A percentile compares a stretch with the other conserved stretches of the same genome.
Evolutionary conservation across 2,888 invertebrate species (phyloP).

Genomic region (Microchrysa polita): DNA sequence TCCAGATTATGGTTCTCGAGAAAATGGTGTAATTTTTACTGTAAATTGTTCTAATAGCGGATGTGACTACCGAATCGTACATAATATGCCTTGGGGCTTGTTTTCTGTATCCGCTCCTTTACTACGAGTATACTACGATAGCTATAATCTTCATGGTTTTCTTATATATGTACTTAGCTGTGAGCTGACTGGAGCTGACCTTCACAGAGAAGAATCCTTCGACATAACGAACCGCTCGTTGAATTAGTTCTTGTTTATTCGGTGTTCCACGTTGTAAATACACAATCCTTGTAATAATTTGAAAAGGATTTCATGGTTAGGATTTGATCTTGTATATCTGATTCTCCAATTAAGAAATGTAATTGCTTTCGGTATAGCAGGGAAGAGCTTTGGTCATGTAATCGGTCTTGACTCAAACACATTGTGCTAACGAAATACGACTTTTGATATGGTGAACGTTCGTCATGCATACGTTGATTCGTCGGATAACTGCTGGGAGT

Average conservation of each 20-base stretch:
- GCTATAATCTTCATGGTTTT: background rate
- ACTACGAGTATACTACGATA: background rate
- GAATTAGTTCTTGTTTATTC: no score
- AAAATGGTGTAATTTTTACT: constrained; percentile 19
- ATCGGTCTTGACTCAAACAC: background rate
- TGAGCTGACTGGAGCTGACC: no score
- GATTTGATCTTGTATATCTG: background rate
- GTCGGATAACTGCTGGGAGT: no score
- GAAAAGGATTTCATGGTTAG: constrained; percentile 2
- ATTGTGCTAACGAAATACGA: background rate
- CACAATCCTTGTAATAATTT: constrained; percentile 14
- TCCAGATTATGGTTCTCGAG: background rate
- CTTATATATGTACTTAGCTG: no score
- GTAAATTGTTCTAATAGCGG: background rate
- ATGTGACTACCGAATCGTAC: background rate
- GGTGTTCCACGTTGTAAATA: no score
- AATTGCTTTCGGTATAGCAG: constrained; percentile 18
- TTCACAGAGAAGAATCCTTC: no score
- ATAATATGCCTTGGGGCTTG: background rate
- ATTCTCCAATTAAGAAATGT: constrained; percentile 23
- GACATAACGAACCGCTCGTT: no score
- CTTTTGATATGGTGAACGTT: background rate
- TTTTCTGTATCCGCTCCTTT: background rate
- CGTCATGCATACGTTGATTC: no score
- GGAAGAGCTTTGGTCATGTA: constrained; percentile 1